Percentiles rank a stretch among this genome's conserved stretches.
Evolutionary conservation across 2,888 invertebrate species (phyloP).

Genomic region (Drosophila differens): DNA sequence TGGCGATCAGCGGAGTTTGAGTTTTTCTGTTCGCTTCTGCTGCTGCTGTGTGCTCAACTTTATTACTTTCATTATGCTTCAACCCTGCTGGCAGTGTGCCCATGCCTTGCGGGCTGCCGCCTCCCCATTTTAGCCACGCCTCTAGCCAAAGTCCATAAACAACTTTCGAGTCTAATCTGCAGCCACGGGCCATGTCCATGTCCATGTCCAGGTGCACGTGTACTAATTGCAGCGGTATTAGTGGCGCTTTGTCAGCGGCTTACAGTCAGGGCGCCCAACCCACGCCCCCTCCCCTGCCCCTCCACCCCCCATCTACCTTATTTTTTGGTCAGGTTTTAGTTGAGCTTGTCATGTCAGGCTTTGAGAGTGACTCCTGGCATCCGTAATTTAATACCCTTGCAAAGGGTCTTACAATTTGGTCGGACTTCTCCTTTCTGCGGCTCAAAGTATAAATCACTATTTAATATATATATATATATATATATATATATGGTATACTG

Average conservation of each 20-base stretch:
- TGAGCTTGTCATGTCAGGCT: slow-evolving; percentile 63
- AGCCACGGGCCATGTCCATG: slow-evolving; percentile 49
- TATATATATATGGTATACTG: not conserved
- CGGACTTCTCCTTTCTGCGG: not conserved
- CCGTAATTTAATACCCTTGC: slow-evolving; percentile 1
- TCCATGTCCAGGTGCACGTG: slow-evolving; percentile 67
- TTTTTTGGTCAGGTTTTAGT: slow-evolving; percentile 30
- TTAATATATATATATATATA: too few species aligned
- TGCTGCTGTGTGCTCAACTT: slow-evolving; percentile 58
- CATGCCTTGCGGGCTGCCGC: slow-evolving; percentile 4
- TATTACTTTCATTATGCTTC: slow-evolving; percentile 79
- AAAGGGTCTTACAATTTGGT: not conserved
- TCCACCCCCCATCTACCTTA: too few species aligned
- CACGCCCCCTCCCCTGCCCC: too few species aligned
- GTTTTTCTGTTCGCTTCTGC: slow-evolving; percentile 3
- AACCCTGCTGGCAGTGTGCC: slow-evolving; percentile 53
- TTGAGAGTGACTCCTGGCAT: slow-evolving; percentile 38
- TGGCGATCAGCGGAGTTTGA: slow-evolving; percentile 29
- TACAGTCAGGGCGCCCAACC: slow-evolving; percentile 37
- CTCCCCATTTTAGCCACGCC: slow-evolving; percentile 2
- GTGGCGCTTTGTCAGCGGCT: slow-evolving; percentile 78
- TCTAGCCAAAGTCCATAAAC: slow-evolving; percentile 64
- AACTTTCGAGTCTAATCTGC: slow-evolving; percentile 74
- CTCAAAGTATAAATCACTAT: not conserved
- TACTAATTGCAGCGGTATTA: slow-evolving; percentile 78